Conservation (phyloP, 2,113 vertebrate genomes). For the Pachycephala philippinensis region DNA sequence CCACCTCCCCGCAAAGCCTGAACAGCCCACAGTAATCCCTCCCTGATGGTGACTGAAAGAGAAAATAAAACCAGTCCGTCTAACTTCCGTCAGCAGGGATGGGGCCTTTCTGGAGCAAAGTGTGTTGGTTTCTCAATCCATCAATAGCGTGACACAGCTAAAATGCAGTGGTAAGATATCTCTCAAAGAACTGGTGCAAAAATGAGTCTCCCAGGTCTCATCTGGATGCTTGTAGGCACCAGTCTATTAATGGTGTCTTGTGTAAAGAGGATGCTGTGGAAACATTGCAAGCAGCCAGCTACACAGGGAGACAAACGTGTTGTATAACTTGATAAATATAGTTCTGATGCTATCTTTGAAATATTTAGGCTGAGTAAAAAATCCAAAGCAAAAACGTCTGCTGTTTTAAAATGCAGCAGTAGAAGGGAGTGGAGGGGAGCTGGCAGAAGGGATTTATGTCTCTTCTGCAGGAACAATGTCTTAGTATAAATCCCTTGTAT, state of each 20-base stretch:
- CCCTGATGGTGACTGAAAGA: background rate
- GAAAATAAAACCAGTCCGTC: background rate
- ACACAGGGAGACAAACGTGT: background rate
- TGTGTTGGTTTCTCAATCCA: background rate
- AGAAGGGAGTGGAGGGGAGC: background rate
- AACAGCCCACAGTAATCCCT: background rate
- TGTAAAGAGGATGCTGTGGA: background rate
- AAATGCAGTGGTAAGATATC: background rate
- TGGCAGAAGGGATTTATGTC: background rate
- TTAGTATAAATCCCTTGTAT: conserved; percentile 8
- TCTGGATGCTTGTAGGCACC: background rate
- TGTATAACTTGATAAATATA: conserved; percentile 23
- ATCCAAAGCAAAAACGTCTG: background rate
- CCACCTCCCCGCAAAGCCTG: background rate
- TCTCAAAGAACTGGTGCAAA: background rate
- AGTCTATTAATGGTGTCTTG: background rate
- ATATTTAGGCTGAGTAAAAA: conserved; percentile 45
- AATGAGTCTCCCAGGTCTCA: background rate
- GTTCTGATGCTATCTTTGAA: conserved; percentile 44
- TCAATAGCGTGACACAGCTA: background rate
- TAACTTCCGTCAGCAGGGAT: background rate
- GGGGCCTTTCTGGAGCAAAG: background rate
- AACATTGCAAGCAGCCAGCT: background rate
- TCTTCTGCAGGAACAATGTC: background rate
- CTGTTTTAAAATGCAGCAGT: background rate